Evolutionary conservation across 2,888 invertebrate species (phyloP).

Genomic region (Apoderus coryli): DNA sequence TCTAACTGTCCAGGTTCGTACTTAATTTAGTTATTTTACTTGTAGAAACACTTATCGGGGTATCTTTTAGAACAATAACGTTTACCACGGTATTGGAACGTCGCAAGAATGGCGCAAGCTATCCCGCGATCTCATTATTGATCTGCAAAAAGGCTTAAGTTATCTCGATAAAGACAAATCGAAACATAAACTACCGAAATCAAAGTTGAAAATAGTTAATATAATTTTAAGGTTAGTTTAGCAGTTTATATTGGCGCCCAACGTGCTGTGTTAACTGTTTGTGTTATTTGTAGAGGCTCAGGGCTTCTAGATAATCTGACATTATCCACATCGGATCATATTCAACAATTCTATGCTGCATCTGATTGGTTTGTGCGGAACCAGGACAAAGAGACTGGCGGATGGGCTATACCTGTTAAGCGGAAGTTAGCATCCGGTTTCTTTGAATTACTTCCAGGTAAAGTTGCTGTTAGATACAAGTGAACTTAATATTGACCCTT

Average conservation of each 20-base stretch:
- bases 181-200: constrained; percentile 53
- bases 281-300: constrained; percentile 36
- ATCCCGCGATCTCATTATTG: constrained; percentile 77
- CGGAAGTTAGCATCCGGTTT: constrained; percentile 61
- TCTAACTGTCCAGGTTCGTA: constrained; percentile 53
- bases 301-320: constrained; percentile 60
- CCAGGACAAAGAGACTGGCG: constrained; percentile 75
- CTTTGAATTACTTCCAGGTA: constrained; percentile 63
- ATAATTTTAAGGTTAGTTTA: constrained; percentile 18
- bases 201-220: constrained; percentile 48
- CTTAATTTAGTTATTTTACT: too few species aligned
- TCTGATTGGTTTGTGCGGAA: constrained; percentile 83
- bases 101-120: constrained; percentile 58
- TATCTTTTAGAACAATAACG: constrained; percentile 54
- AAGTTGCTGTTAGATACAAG: too few species aligned
- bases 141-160: constrained; percentile 79
- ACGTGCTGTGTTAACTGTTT: not conserved
- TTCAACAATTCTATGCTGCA: constrained; percentile 81
- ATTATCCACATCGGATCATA: constrained; percentile 70
- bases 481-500: too few species aligned
- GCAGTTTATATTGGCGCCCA: not conserved
- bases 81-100: constrained; percentile 74
- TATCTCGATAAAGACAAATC: constrained; percentile 50
- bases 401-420: constrained; percentile 81
- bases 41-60: too few species aligned